Conservation (phyloP, 2,113 vertebrate genomes). For the Erythrocercus mccallii region DNA sequence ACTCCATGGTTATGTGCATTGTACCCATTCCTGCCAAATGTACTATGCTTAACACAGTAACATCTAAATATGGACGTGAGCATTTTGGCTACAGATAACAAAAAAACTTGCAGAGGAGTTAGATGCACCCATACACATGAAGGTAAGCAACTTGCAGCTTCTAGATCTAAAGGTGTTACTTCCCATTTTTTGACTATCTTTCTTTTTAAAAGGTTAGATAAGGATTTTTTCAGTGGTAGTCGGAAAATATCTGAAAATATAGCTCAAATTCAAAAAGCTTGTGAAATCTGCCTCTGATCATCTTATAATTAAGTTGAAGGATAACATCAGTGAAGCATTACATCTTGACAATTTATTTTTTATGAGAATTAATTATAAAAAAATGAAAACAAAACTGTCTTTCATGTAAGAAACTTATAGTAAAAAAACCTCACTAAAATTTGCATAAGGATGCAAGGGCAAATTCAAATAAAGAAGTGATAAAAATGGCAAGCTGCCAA, state of each 20-base stretch:
- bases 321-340: neutral
- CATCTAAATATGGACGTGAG: accelerated
- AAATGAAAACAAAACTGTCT: neutral
- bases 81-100: neutral
- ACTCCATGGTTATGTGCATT: neutral
- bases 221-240: neutral
- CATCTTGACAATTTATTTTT: neutral
- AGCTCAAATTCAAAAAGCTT: neutral
- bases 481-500: neutral
- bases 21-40: neutral
- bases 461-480: neutral
- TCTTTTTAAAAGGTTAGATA: neutral
- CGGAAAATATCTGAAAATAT: neutral
- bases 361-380: neutral
- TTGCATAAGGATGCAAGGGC: neutral
- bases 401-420: neutral
- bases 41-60: neutral
- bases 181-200: neutral
- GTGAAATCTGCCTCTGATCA: neutral
- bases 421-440: neutral
- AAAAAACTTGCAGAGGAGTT: neutral
- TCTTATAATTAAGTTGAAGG: neutral
- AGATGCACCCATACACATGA: neutral
- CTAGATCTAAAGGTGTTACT: neutral
- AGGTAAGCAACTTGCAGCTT: neutral